Evolutionary conservation across 1,140 invertebrate species (phyloP), one percentile per base, ranked within the genome.

Genomic region (Zaprionus africanus): DNA sequence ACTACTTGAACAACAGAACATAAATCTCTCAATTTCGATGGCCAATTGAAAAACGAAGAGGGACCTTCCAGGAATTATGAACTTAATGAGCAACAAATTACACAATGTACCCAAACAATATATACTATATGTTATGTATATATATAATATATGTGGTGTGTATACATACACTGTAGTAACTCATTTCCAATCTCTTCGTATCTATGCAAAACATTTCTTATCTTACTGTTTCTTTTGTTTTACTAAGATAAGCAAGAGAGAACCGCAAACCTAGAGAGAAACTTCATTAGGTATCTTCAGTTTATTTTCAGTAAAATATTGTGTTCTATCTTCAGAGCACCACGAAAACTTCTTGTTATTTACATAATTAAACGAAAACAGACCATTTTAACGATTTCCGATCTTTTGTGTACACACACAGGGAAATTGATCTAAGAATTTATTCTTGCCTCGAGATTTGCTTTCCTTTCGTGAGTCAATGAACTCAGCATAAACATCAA

Each of bases 191-290:
- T 34, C 17, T 57, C 53, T 15, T 28, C 19, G 34, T 60, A 36
- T 67, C 65, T 74, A 62, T 56, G 58, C 38, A 61, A 62, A 69
- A 62, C 22, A 28, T 19, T 63, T 38, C 38, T 69, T 73, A 60
- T 73, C 70, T 43, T 22, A 5, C 13, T 4, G 11, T 19, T 54
- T 54, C 12, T 65, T n/a, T 59, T 19, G 38, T 13, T 13, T 63
- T 36, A n/a, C 5, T 28, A 5, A 60, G 66, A 62, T 63, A 75
- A 70, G 58, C 17, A 34, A 34, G 5, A 41, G 15, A 43, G 9
- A 58, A 51, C 12, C 31, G 28, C 26, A 49, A 57, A 59, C 24
- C 22, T 51, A n/a, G 22, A 28, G 36, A 43, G 13, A n/a, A 43
- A 43, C 19, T 65, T 65, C 22, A 19, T 15, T 1, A 57, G 4